Evolutionary conservation across 2,113 vertebrate genomes (phyloP), one percentile per base, ranked within the genome.

Genomic region (Syngnathus scovelli): DNA sequence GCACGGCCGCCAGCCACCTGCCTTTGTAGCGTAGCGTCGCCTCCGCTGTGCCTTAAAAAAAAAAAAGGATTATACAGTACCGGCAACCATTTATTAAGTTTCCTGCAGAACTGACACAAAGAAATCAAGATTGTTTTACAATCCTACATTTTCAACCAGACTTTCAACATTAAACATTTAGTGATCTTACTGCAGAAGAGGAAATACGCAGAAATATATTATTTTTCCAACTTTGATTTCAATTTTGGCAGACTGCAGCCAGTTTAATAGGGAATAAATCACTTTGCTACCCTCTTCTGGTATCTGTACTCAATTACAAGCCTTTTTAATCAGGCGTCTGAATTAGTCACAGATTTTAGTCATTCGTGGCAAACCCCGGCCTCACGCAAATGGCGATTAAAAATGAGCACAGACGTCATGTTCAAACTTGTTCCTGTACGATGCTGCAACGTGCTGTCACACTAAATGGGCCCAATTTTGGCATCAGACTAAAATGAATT

Each of bases 31-130:
- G 37, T 76, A 65, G 64, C 63, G 66, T 79, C 79, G 83, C 76
- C 77, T 63, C 67, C 2, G 13, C 77, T 68, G 75, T 84, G 71
- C 84, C 83, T 81, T 85, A 81, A 77, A 52, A 85, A 81, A 83
- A 44, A 43, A 49, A 23, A 23, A 56, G 10, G 10, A 23, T 2
- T 10, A 36, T 16, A 7, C 13, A 13, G 12, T 55, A 10, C 21
- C 23, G 11, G 21, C 21, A 27, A 55, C 10, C 21, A n/a, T 55
- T 55, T 27, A 55, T 55, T 19, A 52, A 3, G 49, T n/a, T 52
- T 3, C 7, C n/a, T 52, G 49, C 9, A 52, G 7, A 52, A 52
- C 7, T 21, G 49, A 8, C 19, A 21, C 7, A 1, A 10, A 23
- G 19, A 4, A 54, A 21, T n/a, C 27, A 33, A 3, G 27, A 33